Percentiles rank a stretch among this genome's conserved stretches.
Conservation (phyloP, 2,888 invertebrate species). For the Thereva nobilitata region DNA sequence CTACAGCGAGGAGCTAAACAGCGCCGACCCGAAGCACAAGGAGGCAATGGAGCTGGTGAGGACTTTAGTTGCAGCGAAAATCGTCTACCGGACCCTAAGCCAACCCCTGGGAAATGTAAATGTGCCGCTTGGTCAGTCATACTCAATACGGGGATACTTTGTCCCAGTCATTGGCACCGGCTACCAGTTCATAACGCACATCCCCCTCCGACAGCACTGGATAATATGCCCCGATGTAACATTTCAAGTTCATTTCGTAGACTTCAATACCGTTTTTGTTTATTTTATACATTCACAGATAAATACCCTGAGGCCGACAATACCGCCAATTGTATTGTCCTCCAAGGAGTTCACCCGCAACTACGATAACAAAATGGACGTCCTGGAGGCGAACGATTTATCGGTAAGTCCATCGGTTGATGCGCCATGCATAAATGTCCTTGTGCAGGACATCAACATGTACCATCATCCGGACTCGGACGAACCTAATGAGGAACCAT, state of each 20-base stretch:
- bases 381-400: conserved; percentile 47
- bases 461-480: conserved; percentile 34
- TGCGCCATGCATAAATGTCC: conserved; percentile 49
- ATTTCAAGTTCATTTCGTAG: not conserved
- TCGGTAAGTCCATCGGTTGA: conserved; percentile 44
- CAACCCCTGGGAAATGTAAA: conserved; percentile 44
- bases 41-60: conserved; percentile 44
- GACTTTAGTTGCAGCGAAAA: conserved; percentile 45
- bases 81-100: conserved; percentile 48
- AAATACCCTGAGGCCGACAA: conserved; percentile 36
- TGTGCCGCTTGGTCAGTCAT: conserved; percentile 44
- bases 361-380: conserved; percentile 46
- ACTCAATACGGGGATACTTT: conserved; percentile 49
- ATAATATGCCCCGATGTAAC: conserved; percentile 44
- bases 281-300: conserved; percentile 26
- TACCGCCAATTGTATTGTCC: conserved; percentile 45
- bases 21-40: conserved; percentile 34
- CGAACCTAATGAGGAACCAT: conserved; percentile 27
- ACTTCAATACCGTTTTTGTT: not conserved
- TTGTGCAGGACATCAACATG: conserved; percentile 42
- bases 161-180: conserved; percentile 45
- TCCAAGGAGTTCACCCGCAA: conserved; percentile 45
- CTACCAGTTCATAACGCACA: conserved; percentile 49
- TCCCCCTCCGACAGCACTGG: conserved; percentile 47
- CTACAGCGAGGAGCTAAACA: conserved; percentile 16